Base-by-base conservation (phyloP, 2,113 vertebrate species). In the Ariopsis seemanni region DNA sequence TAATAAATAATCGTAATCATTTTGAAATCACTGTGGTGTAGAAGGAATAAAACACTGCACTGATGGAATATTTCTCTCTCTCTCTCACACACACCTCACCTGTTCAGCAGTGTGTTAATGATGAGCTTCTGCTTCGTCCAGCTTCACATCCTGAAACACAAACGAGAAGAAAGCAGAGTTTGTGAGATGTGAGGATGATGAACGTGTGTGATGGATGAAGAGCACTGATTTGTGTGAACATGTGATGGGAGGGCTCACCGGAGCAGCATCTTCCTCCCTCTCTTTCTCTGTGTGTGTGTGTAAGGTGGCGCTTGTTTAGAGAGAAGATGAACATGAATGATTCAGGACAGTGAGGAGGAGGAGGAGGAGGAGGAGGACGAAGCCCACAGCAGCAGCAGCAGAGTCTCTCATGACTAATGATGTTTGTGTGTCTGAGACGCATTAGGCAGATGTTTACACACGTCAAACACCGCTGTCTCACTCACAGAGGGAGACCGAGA, bases 391-490 rank as follows among this genome's bases (percentile, higher is more conserved):
- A 85, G 83, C 71, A 84, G 83, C 81, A 55, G 60, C 25, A 27
- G 50, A 53, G 50, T 27, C 75, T 89, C 90, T 91, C 77, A 86
- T 86, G 90, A 89, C 84, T 86, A 89, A 91, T 91, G 89, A 90
- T 87, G 90, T 89, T 83, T 90, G 88, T 89, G 84, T 90, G 86
- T 81, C 81, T 87, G 88, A 89, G 86, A 88, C 71, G 87, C 89
- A 89, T 91, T 91, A 90, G 88, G 90, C 91, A 89, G 88, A 87
- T 90, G 90, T 90, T 90, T 90, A 86, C 90, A 86, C 79, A 22
- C 50, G 9, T 69, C 50, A 80, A 79, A 27, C 60, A 75, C 34
- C 11, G 27, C 85, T 79, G 85, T 86, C 75, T 79, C 75, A 57
- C 62, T 52, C 69, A 34, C 58, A 74, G 20, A 18, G 20, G 62